Conservation (phyloP, 2,888 invertebrate species). For the Ophion ventricosus region DNA sequence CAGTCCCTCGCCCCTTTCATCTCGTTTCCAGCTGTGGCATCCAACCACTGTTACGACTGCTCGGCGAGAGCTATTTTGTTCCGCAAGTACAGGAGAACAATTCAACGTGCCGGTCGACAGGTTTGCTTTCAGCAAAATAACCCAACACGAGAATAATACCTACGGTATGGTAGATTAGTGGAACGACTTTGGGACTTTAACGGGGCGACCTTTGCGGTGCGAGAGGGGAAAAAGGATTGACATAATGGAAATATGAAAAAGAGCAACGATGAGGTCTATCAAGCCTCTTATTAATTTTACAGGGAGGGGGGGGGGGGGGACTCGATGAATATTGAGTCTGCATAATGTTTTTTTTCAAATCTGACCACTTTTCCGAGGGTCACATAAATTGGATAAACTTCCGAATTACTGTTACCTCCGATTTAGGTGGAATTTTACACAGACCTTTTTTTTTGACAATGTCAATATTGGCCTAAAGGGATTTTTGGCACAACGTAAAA, state of each 20-base stretch:
- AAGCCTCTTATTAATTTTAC: no score
- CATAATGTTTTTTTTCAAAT: no score
- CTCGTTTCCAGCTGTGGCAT: constrained; percentile 7
- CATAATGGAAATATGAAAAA: neutral
- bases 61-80: constrained; percentile 36
- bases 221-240: neutral
- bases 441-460: no score
- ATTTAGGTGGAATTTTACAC: no score
- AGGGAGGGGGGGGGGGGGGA: no score
- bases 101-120: constrained; percentile 8
- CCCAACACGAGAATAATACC: constrained; percentile 33
- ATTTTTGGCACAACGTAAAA: no score
- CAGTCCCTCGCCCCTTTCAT: constrained; percentile 21
- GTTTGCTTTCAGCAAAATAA: constrained; percentile 40
- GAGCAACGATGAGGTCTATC: neutral
- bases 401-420: no score
- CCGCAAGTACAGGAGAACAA: constrained; percentile 26
- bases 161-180: constrained; percentile 38
- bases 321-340: no score
- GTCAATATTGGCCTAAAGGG: no score
- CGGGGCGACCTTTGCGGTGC: constrained; percentile 24
- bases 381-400: no score
- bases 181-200: constrained; percentile 29
- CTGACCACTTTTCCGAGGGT: no score
- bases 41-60: constrained; percentile 17